phyloP scores from a whole-genome alignment of 2,113 vertebrate genomes.

The Miniopterus natalensis region DNA sequence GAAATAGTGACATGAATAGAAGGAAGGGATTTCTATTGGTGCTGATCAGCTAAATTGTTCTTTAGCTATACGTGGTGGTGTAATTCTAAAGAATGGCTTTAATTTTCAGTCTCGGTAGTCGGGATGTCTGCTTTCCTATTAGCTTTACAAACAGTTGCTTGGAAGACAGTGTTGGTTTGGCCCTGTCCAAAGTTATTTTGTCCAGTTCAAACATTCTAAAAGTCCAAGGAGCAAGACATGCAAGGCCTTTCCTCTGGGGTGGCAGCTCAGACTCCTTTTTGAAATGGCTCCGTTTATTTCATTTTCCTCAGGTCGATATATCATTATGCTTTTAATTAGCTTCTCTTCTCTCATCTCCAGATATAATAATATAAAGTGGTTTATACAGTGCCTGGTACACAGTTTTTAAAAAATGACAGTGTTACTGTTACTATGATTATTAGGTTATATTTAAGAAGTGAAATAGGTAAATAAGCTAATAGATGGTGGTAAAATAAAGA shows the following conservation, averaged over 20 bases:
- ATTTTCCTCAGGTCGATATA: background rate
- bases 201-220: background rate
- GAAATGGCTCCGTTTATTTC: background rate
- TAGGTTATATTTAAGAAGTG: background rate
- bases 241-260: background rate
- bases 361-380: background rate
- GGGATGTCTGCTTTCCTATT: background rate
- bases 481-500: background rate
- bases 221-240: background rate
- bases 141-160: background rate
- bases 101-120: background rate
- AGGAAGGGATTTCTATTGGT: background rate
- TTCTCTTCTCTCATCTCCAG: background rate
- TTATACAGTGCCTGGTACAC: background rate
- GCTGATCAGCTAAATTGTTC: background rate
- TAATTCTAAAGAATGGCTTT: background rate
- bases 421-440: background rate
- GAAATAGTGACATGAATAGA: background rate
- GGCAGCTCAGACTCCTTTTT: background rate
- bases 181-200: background rate
- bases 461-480: background rate
- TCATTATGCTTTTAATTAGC: background rate
- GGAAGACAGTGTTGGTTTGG: background rate
- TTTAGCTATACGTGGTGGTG: no score
- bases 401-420: background rate